These are phyloP conservation scores for Coryphaenoides rupestris DNA, from an alignment of 2,113 vertebrate genomes.

Conservation along the genomic window DNA sequence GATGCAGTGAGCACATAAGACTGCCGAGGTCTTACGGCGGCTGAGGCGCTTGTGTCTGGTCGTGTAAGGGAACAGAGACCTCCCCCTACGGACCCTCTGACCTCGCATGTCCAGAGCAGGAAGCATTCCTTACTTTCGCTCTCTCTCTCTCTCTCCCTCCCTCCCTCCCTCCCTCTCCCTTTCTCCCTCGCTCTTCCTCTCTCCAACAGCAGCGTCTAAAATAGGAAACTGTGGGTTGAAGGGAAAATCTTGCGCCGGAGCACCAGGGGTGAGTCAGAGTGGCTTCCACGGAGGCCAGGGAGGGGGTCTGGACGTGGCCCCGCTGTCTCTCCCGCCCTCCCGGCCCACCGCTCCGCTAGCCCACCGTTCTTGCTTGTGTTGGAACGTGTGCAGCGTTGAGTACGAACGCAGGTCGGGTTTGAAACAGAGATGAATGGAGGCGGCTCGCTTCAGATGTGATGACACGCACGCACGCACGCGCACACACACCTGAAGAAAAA, in stretches of 20 bases:
- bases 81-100: too few species aligned
- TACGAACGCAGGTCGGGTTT: neutral
- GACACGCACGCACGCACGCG: neutral
- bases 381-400: neutral
- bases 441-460: neutral
- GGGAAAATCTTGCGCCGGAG: constrained; percentile 55
- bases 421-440: neutral
- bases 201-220: constrained; percentile 17
- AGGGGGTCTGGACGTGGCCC: neutral
- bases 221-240: constrained; percentile 49
- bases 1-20: too few species aligned
- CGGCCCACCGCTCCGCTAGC: too few species aligned
- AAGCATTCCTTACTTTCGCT: too few species aligned
- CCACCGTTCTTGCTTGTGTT: too few species aligned
- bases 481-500: neutral
- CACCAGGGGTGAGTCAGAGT: constrained; percentile 27
- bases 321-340: neutral
- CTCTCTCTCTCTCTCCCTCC: too few species aligned
- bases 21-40: too few species aligned
- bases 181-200: too few species aligned
- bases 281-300: neutral
- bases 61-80: too few species aligned
- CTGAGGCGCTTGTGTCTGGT: too few species aligned
- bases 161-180: too few species aligned
- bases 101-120: too few species aligned